phyloP scores from a whole-genome alignment of 1,140 invertebrate species.

The Stegodyphus mimosarum region DNA sequence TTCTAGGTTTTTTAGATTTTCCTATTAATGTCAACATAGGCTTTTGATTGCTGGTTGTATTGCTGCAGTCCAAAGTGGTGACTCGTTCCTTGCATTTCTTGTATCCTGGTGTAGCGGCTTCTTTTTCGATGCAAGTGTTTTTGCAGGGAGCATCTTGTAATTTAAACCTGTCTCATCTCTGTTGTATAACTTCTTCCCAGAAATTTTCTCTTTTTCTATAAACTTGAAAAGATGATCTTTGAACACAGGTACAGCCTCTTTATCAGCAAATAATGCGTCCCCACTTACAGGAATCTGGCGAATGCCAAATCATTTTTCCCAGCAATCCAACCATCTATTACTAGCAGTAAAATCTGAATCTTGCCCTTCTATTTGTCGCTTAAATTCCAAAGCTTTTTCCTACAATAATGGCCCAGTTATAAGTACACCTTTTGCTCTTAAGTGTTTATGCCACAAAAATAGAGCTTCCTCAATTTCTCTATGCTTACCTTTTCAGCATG shows the following conservation, averaged over 20 bases:
- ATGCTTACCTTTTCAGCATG: not conserved
- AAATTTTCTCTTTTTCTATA: slow-evolving; percentile 6
- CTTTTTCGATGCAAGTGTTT: slow-evolving; percentile 19
- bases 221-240: slow-evolving; percentile 2
- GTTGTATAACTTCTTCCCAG: not conserved
- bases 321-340: not conserved
- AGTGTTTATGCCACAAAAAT: slow-evolving; percentile 3
- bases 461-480: slow-evolving; percentile 11
- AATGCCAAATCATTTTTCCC: not conserved
- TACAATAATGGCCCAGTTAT: not conserved
- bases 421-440: slow-evolving; percentile 11
- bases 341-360: slow-evolving; percentile 5
- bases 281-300: not conserved
- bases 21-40: not conserved
- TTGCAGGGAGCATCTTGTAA: slow-evolving; percentile 4
- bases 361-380: slow-evolving; percentile 1
- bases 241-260: slow-evolving; percentile 5
- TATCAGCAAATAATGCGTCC: not conserved
- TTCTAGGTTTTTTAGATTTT: not conserved
- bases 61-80: not conserved
- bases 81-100: not conserved
- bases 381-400: slow-evolving; percentile 2
- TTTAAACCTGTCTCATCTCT: not conserved
- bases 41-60: not conserved
- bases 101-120: slow-evolving; percentile 7